Conservation (phyloP, 92 coral and sea anemone species). For the Porites divaricata region DNA sequence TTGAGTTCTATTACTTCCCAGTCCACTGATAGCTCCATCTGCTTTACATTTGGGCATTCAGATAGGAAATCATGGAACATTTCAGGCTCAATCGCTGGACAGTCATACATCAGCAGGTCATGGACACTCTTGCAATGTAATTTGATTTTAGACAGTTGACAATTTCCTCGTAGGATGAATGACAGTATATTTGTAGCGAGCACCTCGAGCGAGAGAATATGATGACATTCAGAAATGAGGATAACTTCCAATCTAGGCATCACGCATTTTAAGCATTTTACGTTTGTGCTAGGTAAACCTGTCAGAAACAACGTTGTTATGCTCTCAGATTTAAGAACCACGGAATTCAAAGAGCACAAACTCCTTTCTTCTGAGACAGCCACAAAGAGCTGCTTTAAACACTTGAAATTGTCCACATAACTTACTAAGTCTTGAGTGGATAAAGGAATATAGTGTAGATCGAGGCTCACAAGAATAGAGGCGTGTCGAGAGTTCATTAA, state of each 20-base stretch:
- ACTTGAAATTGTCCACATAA: slow-evolving; percentile 60
- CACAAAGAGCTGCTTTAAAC: slow-evolving; percentile 60
- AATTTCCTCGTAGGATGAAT: slow-evolving; percentile 62
- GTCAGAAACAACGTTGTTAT: slow-evolving; percentile 66
- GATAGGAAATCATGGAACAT: slow-evolving; percentile 50
- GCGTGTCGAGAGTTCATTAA: slow-evolving; percentile 72
- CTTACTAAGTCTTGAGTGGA: slow-evolving; percentile 54
- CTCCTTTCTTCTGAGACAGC: slow-evolving; percentile 54
- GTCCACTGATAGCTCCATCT: slow-evolving; percentile 69
- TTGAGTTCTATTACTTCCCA: slow-evolving; percentile 66
- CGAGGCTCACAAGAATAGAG: slow-evolving; percentile 66
- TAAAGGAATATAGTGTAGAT: slow-evolving; percentile 68
- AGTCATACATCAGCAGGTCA: slow-evolving; percentile 69
- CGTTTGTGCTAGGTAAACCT: slow-evolving; percentile 72
- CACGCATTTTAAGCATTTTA: slow-evolving; percentile 52
- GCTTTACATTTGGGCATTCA: slow-evolving; percentile 52
- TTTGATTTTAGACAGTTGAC: slow-evolving; percentile 42
- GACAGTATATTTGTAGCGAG: slow-evolving; percentile 59
- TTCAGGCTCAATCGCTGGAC: slow-evolving; percentile 47
- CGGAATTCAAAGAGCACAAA: slow-evolving; percentile 24
- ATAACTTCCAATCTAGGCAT: slow-evolving; percentile 76
- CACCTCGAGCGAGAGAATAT: slow-evolving; percentile 57
- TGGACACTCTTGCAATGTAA: slow-evolving; percentile 61
- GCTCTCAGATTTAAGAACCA: slow-evolving; percentile 62
- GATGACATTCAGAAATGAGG: slow-evolving; percentile 69